A percentile compares a stretch with the other conserved stretches of the same genome.
Evolutionary conservation across 1,140 invertebrate genomes (phyloP).

Genomic region (Trachymyrmex cornetzi): DNA sequence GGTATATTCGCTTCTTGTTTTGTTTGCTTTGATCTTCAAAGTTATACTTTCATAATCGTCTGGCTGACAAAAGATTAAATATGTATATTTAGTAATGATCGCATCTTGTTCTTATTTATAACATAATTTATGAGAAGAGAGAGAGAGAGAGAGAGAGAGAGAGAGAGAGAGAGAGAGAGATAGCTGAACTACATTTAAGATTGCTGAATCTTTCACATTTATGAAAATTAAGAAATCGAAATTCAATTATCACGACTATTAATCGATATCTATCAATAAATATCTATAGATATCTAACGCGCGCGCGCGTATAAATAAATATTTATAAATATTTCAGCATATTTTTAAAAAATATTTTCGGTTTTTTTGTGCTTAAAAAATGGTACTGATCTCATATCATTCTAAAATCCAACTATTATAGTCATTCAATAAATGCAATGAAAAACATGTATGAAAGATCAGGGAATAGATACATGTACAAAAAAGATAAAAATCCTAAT

Average conservation of each 20-base stretch:
- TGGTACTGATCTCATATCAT: neutral
- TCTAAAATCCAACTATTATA: neutral
- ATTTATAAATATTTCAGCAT: constrained; percentile 10
- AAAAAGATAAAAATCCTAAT: neutral
- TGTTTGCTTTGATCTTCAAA: constrained; percentile 27
- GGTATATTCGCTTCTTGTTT: constrained; percentile 5
- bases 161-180: neutral
- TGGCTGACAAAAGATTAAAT: neutral
- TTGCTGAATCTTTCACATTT: neutral
- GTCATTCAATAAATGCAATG: neutral
- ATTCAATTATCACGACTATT: neutral
- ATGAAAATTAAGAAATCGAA: neutral
- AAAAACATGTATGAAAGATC: neutral
- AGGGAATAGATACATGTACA: neutral
- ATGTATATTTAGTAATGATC: neutral
- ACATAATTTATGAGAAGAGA: neutral
- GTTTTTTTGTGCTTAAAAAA: neutral
- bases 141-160: too few relatives aligned
- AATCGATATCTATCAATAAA: neutral
- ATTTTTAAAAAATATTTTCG: neutral
- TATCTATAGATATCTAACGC: neutral
- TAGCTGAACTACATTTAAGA: neutral
- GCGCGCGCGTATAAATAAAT: neutral
- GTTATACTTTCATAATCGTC: neutral
- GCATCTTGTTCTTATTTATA: constrained; percentile 7